Percentiles rank a stretch among this genome's conserved stretches.
Evolutionary conservation across 2,888 invertebrate species (phyloP).

Genomic region (Caenorhabditis becei): DNA sequence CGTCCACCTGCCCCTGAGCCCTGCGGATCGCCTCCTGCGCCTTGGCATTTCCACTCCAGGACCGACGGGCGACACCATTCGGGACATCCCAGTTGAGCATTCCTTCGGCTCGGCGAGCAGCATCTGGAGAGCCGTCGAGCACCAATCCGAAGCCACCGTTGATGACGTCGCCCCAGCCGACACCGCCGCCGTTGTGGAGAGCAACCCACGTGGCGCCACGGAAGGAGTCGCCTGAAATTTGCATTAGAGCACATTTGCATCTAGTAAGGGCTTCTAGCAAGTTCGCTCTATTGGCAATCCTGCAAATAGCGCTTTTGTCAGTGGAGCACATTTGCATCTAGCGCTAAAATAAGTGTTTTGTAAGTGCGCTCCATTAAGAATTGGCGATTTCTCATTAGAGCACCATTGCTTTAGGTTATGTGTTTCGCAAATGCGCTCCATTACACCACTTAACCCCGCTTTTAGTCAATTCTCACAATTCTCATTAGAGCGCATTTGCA

Average conservation of each 20-base stretch:
- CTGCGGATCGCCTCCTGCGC: constrained; percentile 84
- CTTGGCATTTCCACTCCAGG: constrained; percentile 85
- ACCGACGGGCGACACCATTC: constrained; percentile 84
- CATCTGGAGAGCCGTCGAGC: constrained; percentile 84
- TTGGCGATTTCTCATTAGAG: background rate
- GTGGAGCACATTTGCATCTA: no score
- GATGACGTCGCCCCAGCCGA: constrained; percentile 85
- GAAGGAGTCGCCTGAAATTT: constrained; percentile 80
- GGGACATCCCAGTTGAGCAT: constrained; percentile 86
- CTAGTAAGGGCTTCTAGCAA: no score
- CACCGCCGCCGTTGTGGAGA: constrained; percentile 82
- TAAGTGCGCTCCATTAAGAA: no score
- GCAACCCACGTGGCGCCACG: constrained; percentile 86
- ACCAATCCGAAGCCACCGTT: constrained; percentile 86
- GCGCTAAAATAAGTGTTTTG: no score
- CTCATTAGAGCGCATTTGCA: no score
- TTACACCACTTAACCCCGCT: no score
- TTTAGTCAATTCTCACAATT: no score
- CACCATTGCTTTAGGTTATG: no score
- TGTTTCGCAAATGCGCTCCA: no score
- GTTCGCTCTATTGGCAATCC: no score
- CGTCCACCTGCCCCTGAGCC: constrained; percentile 83
- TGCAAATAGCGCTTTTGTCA: no score
- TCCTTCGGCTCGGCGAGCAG: constrained; percentile 83
- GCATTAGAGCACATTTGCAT: background rate